A percentile compares a stretch with the other conserved stretches of the same genome.
These are phyloP conservation scores for Tetanocera ferruginea DNA, from an alignment of 2,888 invertebrate genomes.

Conservation along the genomic window DNA sequence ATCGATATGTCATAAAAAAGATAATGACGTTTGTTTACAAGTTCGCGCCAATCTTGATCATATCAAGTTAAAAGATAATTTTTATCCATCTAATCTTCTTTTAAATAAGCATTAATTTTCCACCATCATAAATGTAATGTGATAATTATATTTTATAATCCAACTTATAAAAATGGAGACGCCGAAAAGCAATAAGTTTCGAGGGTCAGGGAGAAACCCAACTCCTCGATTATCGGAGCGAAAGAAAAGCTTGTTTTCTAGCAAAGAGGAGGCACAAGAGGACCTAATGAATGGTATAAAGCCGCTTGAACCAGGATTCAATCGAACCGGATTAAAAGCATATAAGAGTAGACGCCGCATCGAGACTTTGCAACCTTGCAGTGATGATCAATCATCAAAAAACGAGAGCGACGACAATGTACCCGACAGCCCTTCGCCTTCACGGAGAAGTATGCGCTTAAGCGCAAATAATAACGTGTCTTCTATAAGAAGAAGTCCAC, in stretches of 20 bases:
- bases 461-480: conserved; percentile 15
- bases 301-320: conserved; percentile 47
- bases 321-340: conserved; percentile 22
- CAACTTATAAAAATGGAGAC: conserved; percentile 60
- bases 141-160: not conserved
- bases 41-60: conserved; percentile 5
- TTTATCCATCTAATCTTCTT: not conserved
- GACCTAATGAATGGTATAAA: conserved; percentile 55
- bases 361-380: conserved; percentile 38
- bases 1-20: too few relatives aligned
- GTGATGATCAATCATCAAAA: conserved; percentile 20
- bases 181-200: conserved; percentile 56
- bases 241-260: conserved; percentile 75
- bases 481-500: not conserved
- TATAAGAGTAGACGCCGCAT: conserved; percentile 42
- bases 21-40: not conserved
- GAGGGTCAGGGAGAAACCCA: conserved; percentile 57
- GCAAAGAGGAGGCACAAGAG: conserved; percentile 52
- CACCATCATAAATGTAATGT: not conserved
- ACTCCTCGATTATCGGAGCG: conserved; percentile 76
- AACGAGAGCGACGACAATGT: not conserved
- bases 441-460: conserved; percentile 45
- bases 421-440: conserved; percentile 29
- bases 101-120: too few relatives aligned
- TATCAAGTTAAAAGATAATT: not conserved